Percentiles rank a stretch among this genome's conserved stretches.
Evolutionary conservation across 2,113 vertebrate species (phyloP).

Genomic region (Ploceus nigricollis): DNA sequence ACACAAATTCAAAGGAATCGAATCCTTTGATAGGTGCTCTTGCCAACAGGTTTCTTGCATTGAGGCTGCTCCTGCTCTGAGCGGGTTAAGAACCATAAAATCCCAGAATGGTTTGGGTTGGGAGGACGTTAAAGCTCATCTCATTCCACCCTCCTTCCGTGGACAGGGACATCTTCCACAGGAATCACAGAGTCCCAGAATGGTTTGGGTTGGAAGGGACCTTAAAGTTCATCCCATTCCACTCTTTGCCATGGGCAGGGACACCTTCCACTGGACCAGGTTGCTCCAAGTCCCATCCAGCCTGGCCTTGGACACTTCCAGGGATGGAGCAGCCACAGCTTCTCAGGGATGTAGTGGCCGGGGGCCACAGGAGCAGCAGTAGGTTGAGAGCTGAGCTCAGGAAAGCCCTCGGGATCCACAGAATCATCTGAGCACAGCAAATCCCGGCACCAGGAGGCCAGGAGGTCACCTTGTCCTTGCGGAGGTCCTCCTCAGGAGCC

Average conservation of each 20-base stretch:
- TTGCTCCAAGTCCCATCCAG: background rate
- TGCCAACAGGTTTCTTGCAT: background rate
- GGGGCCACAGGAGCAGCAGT: background rate
- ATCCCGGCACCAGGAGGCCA: rapidly evolving
- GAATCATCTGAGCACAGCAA: rapidly evolving
- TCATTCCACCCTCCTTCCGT: background rate
- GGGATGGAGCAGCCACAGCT: background rate
- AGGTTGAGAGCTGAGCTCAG: background rate
- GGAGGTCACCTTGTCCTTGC: rapidly evolving
- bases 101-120: background rate
- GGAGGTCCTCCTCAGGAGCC: background rate
- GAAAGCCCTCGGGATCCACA: rapidly evolving
- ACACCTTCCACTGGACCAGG: background rate
- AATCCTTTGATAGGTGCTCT: background rate
- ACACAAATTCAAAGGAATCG: background rate
- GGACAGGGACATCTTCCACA: background rate
- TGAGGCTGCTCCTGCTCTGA: background rate
- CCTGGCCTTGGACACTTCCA: background rate
- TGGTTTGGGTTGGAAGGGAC: background rate
- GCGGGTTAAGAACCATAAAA: background rate
- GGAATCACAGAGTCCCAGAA: background rate
- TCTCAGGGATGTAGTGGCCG: background rate
- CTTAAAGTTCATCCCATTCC: background rate
- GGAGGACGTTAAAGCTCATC: background rate
- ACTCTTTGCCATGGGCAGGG: background rate